Evolutionary conservation across 1,140 invertebrate species (phyloP).

Genomic region (Sycophaga agraensis): DNA sequence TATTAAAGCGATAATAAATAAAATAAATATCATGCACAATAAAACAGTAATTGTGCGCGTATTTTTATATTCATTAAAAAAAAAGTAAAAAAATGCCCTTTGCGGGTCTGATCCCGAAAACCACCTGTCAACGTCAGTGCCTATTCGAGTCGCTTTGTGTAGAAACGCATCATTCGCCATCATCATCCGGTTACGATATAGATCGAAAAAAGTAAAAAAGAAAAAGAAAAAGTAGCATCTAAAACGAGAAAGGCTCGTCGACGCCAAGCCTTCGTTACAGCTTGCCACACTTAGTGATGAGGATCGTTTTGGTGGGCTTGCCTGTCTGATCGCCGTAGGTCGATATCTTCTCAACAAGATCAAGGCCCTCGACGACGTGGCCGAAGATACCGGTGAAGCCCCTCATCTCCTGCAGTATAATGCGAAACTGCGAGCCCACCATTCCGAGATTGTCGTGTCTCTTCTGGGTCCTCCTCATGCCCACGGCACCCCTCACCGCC

Average conservation of each 20-base stretch:
- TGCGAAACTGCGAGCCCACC: constrained; percentile 82
- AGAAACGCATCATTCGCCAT: constrained; percentile 16
- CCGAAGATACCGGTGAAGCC: constrained; percentile 83
- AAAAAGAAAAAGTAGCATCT: constrained; percentile 8
- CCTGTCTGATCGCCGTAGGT: constrained; percentile 74
- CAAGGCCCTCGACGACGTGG: constrained; percentile 77
- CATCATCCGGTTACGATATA: no score
- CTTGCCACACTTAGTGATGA: constrained; percentile 76
- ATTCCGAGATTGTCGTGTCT: constrained; percentile 77
- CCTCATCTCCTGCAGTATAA: constrained; percentile 78
- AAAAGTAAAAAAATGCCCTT: no score
- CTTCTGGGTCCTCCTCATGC: constrained; percentile 80
- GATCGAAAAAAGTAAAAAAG: constrained; percentile 6
- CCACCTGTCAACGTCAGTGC: constrained; percentile 2
- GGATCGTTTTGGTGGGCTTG: constrained; percentile 73
- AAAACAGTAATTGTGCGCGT: no score
- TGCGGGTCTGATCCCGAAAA: no score
- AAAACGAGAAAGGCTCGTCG: constrained; percentile 13
- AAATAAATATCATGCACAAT: no score
- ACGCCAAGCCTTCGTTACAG: constrained; percentile 56
- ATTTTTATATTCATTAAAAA: no score
- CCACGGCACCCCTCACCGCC: constrained; percentile 75
- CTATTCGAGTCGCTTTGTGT: neutral
- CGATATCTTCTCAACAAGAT: constrained; percentile 78
- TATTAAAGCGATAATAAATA: no score